Base-by-base conservation (phyloP, 2,888 invertebrate genomes). In the Adelphocoris suturalis region DNA sequence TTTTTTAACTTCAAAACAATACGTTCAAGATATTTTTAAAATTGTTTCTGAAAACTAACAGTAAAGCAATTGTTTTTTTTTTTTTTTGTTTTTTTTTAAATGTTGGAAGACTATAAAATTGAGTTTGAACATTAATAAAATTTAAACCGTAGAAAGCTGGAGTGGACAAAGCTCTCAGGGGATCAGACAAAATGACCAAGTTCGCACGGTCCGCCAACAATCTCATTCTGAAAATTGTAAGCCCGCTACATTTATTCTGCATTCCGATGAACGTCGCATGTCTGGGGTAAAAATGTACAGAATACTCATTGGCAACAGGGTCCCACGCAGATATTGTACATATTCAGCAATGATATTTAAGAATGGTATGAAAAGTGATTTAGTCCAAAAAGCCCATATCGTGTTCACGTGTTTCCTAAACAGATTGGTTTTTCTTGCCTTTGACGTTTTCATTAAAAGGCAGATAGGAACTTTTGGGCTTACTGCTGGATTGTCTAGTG, bases 161-260 rank as follows among this genome's bases (percentile, higher is more conserved):
- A 81, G 92, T 93, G 90, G 92, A 93, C 92, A 92, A 92, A 91
- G 92, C 92, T 87, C 91, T 92, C 84, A 92, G 91, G 91, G 92
- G 92, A 82, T 92, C 92, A 80, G 92, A 92, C 91, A 92, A 92
- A 92, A 92, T 92, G 92, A 92, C 92, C 84, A 92, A 92, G 91
- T 92, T 92, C 92, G 92, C 92, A 57, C 91, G 92, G 88, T 92
- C 92, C 61, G 92, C 92, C 91, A 92, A 92, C 92, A 91, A 92
- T 90, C 91, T 92, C 90, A 92, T 92, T 86, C 55, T 92, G 85
- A 92, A 92, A 85, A 92, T 93, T 90, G 93, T 93, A 92, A 93
- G 93, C 86, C 75, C 37, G 90, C 47, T 55, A 82, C 16, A 14
- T 75, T 23, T 90, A 57, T 86, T 86, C 47, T 23, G 61, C 75